A percentile compares a stretch with the other conserved stretches of the same genome.
Conservation (phyloP, 2,113 vertebrate species). For the Gymnobelideus leadbeateri region DNA sequence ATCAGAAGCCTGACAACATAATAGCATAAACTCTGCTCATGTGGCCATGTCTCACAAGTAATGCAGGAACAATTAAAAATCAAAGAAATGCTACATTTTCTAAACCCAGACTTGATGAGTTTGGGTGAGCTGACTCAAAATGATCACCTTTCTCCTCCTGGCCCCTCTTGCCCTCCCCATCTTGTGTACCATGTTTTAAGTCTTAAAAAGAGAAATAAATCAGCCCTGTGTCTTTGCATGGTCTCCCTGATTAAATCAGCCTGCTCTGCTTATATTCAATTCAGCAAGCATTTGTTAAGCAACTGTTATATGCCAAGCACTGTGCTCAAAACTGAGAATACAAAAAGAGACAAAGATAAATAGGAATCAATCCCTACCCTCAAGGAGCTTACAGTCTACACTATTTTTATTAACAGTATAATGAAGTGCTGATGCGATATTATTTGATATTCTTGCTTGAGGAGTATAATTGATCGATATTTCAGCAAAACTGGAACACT, state of each 20-base stretch:
- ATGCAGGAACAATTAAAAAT: slow-evolving; percentile 83
- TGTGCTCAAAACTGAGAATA: background rate
- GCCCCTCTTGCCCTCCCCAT: background rate
- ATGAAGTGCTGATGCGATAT: background rate
- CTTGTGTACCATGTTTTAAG: slow-evolving; percentile 60
- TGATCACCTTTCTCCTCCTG: slow-evolving; percentile 16
- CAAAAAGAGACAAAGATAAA: background rate
- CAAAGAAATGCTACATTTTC: slow-evolving; percentile 73
- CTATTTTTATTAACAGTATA: background rate
- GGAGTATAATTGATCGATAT: background rate
- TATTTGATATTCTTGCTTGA: background rate
- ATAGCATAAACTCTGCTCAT: slow-evolving; percentile 90
- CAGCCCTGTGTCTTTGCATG: slow-evolving; percentile 28
- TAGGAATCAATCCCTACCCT: background rate
- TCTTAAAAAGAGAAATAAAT: slow-evolving; percentile 59
- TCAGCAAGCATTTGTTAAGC: background rate
- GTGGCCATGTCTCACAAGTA: slow-evolving; percentile 79
- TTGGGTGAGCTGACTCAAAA: slow-evolving; percentile 65
- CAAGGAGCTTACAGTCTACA: background rate
- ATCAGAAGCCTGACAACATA: slow-evolving; percentile 92
- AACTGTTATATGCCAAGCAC: background rate
- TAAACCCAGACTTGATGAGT: slow-evolving; percentile 61
- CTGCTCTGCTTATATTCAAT: slow-evolving; percentile 9
- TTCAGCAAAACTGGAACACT: background rate
- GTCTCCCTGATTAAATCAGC: slow-evolving; percentile 12